Evolutionary conservation across 2,797 vertebrate genomes (phyloP), one percentile per base, ranked within the genome.

Genomic region (Microctenopoma steveboyesi): DNA sequence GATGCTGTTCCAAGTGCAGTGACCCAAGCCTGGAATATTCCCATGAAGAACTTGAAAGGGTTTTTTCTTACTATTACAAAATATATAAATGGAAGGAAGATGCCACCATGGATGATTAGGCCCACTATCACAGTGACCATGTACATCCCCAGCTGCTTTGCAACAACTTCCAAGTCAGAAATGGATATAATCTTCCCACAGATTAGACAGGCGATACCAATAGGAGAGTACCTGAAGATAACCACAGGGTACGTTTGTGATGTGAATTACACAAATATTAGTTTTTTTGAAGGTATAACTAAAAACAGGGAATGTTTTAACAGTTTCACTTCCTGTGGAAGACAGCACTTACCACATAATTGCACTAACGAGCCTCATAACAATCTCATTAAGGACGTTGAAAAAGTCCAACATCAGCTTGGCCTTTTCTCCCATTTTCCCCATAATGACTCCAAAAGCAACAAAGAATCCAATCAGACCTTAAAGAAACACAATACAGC

Each of bases 131-230:
- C 98, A 0, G 98, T 99, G 55, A 99, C 69, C 98, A 99, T 99
- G 88, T 99, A 99, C 98, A 99, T 96, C 48, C 98, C 98, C 85
- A 99, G 94, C 76, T 99, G 98, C 83, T 92, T 94, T 35, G 98
- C 98, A 46, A 99, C 96, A 84, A 97, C 89, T 89, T 99, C 98
- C 83, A 99, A 88, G 82, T 99, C 97, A 73, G 96, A 95, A 72
- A 99, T 99, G 54, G 97, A 98, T 85, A 98, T 97, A 89, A 99
- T 99, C 94, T 99, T 99, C 47, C 98, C 98, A 78, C 97, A 99
- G 77, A 99, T 99, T 58, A 99, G 95, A 79, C 96, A 99, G 64
- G 95, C 97, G 27, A 99, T 99, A 88, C 98, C 98, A 56, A 99
- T 0, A 0, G 98, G 98, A 4, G 98, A 99, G 84, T 99, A 99